Conservation (phyloP, 2,888 invertebrate species). For the Torymus aiolomorphi region DNA sequence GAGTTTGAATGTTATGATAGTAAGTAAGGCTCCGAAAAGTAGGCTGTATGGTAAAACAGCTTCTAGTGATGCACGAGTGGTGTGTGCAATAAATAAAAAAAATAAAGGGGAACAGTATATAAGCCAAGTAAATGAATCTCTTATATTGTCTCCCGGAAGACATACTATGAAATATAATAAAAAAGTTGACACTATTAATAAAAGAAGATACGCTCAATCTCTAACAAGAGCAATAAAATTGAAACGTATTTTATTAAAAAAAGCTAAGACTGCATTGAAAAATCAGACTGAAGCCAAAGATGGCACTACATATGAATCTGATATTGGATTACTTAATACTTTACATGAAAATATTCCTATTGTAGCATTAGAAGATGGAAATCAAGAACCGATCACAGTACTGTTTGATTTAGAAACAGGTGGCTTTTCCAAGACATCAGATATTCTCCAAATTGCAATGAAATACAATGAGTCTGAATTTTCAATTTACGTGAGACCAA, state of each 20-base stretch:
- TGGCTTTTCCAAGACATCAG: conserved; percentile 11
- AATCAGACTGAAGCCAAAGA: conserved; percentile 52
- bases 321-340: conserved; percentile 46
- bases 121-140: too few relatives aligned
- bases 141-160: conserved; percentile 17
- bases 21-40: too few relatives aligned
- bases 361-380: too few relatives aligned
- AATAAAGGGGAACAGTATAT: too few relatives aligned
- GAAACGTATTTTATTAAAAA: conserved; percentile 39
- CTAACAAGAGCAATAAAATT: background rate
- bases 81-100: too few relatives aligned
- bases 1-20: too few relatives aligned
- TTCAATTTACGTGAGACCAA: conserved; percentile 40
- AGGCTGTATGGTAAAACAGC: too few relatives aligned
- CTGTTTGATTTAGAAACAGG: conserved; percentile 32
- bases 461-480: conserved; percentile 29
- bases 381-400: background rate
- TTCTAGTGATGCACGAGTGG: too few relatives aligned
- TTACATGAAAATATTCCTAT: conserved; percentile 2
- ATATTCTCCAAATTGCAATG: conserved; percentile 54
- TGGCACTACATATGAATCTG: conserved; percentile 48
- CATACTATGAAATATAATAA: conserved; percentile 4
- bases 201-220: conserved; percentile 21
- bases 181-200: background rate
- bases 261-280: conserved; percentile 50